Evolutionary conservation across 2,888 invertebrate species (phyloP).

Genomic region (Seira musarum): DNA sequence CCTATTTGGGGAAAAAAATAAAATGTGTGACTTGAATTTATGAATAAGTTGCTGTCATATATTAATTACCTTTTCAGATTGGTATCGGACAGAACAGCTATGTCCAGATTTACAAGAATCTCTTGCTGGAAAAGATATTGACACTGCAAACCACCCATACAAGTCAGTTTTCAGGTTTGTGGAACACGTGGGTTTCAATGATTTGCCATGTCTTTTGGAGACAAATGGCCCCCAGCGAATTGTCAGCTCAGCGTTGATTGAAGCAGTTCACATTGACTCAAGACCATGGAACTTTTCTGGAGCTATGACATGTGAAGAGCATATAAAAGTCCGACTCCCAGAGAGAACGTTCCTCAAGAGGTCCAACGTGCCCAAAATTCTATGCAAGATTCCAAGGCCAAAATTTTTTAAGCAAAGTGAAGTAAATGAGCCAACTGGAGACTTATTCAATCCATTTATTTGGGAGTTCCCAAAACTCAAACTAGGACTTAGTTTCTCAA

Average conservation of each 20-base stretch:
- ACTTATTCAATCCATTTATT: slow-evolving; percentile 49
- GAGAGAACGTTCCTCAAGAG: slow-evolving; percentile 45
- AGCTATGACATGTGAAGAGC: slow-evolving; percentile 51
- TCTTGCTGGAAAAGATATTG: slow-evolving; percentile 54
- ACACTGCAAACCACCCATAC: slow-evolving; percentile 63
- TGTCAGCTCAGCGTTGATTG: slow-evolving; percentile 50
- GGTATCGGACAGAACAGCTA: slow-evolving; percentile 54
- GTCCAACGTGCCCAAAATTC: slow-evolving; percentile 45
- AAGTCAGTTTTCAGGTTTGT: slow-evolving; percentile 60
- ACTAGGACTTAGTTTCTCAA: slow-evolving; percentile 58
- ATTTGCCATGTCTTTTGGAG: slow-evolving; percentile 60
- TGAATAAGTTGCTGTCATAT: slow-evolving; percentile 8
- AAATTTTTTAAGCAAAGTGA: neutral
- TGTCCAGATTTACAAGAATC: slow-evolving; percentile 64
- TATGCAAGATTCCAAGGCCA: slow-evolving; percentile 48
- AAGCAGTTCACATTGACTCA: slow-evolving; percentile 55
- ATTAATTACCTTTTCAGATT: slow-evolving; percentile 40
- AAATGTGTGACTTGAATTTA: neutral
- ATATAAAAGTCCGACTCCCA: slow-evolving; percentile 56
- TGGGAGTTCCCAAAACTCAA: slow-evolving; percentile 57
- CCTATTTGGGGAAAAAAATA: neutral
- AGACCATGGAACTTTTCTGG: slow-evolving; percentile 54
- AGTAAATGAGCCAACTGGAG: slow-evolving; percentile 30
- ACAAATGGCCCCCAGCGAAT: slow-evolving; percentile 51
- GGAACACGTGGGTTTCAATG: slow-evolving; percentile 40